phyloP scores from a whole-genome alignment of 2,113 vertebrate genomes.

The Hippocampus mohnikei region DNA sequence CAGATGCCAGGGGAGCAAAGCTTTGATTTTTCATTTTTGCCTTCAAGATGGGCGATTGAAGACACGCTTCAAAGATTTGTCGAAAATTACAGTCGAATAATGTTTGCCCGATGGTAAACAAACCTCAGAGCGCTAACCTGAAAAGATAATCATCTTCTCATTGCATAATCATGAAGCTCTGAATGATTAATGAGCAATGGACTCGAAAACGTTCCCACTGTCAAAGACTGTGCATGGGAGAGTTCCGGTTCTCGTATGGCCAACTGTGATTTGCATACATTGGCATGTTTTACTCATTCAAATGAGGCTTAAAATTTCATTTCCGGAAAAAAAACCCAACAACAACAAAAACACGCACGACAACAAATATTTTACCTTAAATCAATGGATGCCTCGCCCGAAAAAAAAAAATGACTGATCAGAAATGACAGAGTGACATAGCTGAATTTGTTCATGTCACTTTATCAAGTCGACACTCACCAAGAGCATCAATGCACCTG shows the following conservation, averaged over 20 bases:
- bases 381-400: too few species aligned
- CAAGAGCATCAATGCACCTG: background rate
- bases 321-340: background rate
- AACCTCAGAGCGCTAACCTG: background rate
- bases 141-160: background rate
- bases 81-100: background rate
- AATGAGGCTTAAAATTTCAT: background rate
- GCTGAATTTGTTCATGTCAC: too few species aligned
- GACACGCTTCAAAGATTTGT: background rate
- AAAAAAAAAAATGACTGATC: too few species aligned
- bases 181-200: conserved; percentile 2
- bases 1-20: background rate
- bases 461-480: background rate
- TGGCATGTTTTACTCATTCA: background rate
- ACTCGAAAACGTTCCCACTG: background rate
- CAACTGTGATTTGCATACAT: background rate
- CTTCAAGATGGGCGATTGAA: background rate
- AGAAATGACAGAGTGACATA: too few species aligned
- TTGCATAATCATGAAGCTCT: background rate
- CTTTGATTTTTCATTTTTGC: background rate
- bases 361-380: background rate
- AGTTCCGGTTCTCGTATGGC: background rate
- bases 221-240: background rate
- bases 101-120: background rate
- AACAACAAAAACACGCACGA: too few species aligned